A percentile compares a stretch with the other conserved stretches of the same genome.
phyloP scores from a whole-genome alignment of 2,113 vertebrate genomes.

The Phaetusa simplex region DNA sequence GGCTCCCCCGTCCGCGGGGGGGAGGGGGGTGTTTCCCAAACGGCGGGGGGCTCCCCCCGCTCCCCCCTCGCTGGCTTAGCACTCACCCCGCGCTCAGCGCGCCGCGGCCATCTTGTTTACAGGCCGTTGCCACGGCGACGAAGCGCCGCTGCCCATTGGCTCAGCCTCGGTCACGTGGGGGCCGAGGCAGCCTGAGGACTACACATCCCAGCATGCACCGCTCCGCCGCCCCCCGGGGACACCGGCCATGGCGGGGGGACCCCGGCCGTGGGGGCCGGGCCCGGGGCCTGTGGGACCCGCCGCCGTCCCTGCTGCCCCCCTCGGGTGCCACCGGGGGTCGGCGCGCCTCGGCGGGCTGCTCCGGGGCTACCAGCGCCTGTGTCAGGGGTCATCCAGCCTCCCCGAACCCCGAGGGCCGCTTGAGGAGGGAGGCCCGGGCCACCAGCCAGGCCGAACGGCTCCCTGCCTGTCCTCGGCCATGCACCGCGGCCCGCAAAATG shows the following conservation, averaged over 20 bases:
- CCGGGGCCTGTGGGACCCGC: no score
- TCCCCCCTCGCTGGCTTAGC: neutral
- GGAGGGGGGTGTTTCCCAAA: neutral
- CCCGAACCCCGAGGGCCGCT: neutral
- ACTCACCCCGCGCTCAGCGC: neutral
- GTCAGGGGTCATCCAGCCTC: neutral
- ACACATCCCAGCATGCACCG: neutral
- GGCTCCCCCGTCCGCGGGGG: neutral
- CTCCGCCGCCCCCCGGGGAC: neutral
- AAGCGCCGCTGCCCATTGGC: neutral
- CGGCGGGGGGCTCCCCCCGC: no score
- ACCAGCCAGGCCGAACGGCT: neutral
- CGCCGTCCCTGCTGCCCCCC: no score
- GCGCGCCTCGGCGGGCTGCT: neutral
- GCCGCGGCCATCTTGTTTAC: constrained; percentile 16
- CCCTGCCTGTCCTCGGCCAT: neutral
- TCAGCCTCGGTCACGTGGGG: neutral
- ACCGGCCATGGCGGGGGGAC: neutral
- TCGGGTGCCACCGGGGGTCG: neutral
- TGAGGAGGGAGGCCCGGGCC: neutral
- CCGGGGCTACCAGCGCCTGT: neutral
- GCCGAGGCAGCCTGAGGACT: accelerated
- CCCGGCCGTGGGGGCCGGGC: accelerated
- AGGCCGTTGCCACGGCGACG: neutral
- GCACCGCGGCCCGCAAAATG: accelerated